Base-by-base conservation (phyloP, 2,888 invertebrate genomes). In the Dynastes tityus region DNA sequence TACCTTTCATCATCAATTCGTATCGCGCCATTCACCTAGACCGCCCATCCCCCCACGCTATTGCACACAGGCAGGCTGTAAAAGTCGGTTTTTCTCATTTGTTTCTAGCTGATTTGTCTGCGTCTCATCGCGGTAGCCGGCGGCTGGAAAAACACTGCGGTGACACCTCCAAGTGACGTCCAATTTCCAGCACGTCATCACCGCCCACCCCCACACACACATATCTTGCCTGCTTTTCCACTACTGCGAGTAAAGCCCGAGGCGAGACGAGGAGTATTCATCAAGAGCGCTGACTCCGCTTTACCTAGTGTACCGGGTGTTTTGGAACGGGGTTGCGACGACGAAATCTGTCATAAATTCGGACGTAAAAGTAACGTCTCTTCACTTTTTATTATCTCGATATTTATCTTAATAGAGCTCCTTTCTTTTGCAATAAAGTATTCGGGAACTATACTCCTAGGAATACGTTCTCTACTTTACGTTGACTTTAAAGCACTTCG, bases 141-240 rank as follows among this genome's bases (percentile, higher is more conserved):
- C 84, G 84, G 86, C 85, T 86, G 87, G 87, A 88, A 88, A 88
- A 88, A 89, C 88, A 88, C 87, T 87, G 86, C 86, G 86, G 87
- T 89, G 89, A 89, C 89, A 88, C 88, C 88, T 89, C 88, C 88
- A 87, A 88, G 88, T 89, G 89, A 89, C 89, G 88, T 89, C 88
- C 88, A 89, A 89, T 89, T 89, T 89, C 88, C 89, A 88, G 86
- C 85, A 85, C 88, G 87, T 89, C 89, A 88, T 88, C 88, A 86
- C 84, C 82, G 83, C 83, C 84, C 61, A 27, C 45, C 73, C 32
- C 29, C 73, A 61, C 73, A 61, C 45, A 74, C 13, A 74, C 73
- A 74, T 27, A n/a, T 29, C 6, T 8, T 51, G 11, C 37, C 37
- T 29, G 63, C 85, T 84, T 85, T 82, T 81, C 81, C 80, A 82